Evolutionary conservation across 1,140 invertebrate species (phyloP).

Genomic region (Leptestheria dahalacensis): DNA sequence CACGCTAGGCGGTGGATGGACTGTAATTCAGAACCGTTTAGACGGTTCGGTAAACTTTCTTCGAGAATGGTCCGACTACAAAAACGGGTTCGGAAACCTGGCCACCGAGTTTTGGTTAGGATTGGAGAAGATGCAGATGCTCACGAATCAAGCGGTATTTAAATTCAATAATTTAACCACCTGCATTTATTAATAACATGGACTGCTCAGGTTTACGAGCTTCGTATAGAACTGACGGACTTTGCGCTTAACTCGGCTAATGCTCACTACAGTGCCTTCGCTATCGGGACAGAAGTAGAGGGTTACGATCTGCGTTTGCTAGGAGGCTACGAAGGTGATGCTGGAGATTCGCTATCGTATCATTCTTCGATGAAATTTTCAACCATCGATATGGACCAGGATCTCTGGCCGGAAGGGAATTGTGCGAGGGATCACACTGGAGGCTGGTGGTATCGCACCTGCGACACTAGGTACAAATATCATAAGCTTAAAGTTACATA

Average conservation of each 20-base stretch:
- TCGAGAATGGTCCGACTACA: constrained; percentile 46
- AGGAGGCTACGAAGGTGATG: constrained; percentile 41
- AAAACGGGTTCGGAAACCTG: constrained; percentile 46
- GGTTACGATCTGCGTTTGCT: constrained; percentile 45
- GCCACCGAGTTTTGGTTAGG: constrained; percentile 46
- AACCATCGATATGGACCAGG: constrained; percentile 53
- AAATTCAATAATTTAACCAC: neutral
- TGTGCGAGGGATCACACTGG: constrained; percentile 46
- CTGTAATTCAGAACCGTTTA: constrained; percentile 51
- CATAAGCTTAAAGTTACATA: neutral
- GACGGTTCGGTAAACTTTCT: constrained; percentile 45
- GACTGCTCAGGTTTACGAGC: constrained; percentile 32
- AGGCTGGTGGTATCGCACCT: constrained; percentile 46
- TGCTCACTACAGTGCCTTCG: constrained; percentile 47
- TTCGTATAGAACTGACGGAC: constrained; percentile 47
- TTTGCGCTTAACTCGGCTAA: constrained; percentile 35
- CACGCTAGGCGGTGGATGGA: constrained; percentile 81
- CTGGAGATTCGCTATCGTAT: constrained; percentile 48
- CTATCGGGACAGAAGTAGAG: constrained; percentile 43
- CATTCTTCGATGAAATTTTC: constrained; percentile 56
- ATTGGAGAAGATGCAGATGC: constrained; percentile 38
- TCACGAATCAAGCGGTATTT: constrained; percentile 35
- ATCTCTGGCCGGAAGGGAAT: constrained; percentile 47
- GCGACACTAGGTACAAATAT: constrained; percentile 31
- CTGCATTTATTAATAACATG: neutral